Base-by-base conservation (phyloP, 1,140 invertebrate species). In the Heliconius hewitsoni region DNA sequence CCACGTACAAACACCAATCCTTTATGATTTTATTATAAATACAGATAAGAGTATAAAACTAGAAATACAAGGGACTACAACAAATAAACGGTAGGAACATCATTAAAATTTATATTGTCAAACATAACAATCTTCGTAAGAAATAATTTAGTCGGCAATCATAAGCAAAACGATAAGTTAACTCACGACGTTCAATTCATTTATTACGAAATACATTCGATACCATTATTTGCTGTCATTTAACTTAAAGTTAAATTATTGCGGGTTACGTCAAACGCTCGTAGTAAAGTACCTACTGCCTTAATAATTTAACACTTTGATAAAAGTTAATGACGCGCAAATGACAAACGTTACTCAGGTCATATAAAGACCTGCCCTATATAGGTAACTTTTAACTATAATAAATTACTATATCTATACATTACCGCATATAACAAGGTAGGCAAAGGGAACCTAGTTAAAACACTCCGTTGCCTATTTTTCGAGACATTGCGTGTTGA, bases 161-260 rank as follows among this genome's bases (percentile, higher is more conserved):
- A 27, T 66, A 66, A 27, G 60, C 23, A 66, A 66, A 30, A 66
- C n/a, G 60, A 66, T 66, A 30, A 66, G 23, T 66, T 27, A 66
- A 66, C 60, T 27, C 60, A 66, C 60, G 60, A 66, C 27, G 60
- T 66, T 27, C 60, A 66, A 66, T 66, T 66, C 60, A 30, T 66
- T 27, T 27, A 13, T 66, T 66, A 11, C 23, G 60, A 66, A 66
- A 66, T 66, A 66, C n/a, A 66, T 66, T 27, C 9, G 60, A 23
- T 27, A 66, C 60, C 11, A 66, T 66, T 66, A 66, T 66, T 66
- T 27, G 11, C n/a, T 27, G 60, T 66, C 60, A 57, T 57, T 66
- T 66, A 66, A 30, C 60, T 66, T 16, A 0, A 30, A 66, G n/a
- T 11, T 13, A 66, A 66, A 66, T 66, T 3, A 66, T 30, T 30